Evolutionary conservation across 2,113 vertebrate genomes (phyloP).

Genomic region (Istiophorus platypterus): DNA sequence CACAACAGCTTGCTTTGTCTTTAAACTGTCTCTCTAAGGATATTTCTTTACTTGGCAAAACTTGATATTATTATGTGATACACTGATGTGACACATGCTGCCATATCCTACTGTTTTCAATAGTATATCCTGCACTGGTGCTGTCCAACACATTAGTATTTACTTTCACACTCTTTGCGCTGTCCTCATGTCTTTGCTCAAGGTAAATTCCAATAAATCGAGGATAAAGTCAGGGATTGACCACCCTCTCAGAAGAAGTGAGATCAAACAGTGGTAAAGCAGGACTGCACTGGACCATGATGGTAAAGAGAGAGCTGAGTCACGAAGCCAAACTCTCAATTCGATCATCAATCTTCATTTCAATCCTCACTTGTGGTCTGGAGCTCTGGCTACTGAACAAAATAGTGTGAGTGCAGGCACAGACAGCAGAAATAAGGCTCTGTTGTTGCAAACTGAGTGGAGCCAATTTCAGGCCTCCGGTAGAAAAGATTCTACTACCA

Average conservation of each 20-base stretch:
- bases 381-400: slow-evolving; percentile 15
- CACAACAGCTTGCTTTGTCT: neutral
- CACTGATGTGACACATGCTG: neutral
- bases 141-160: neutral
- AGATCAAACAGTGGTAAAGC: neutral
- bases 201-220: neutral
- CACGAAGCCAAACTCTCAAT: slow-evolving; percentile 28
- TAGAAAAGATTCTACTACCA: slow-evolving; percentile 6
- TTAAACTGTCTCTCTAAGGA: neutral
- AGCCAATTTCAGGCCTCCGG: slow-evolving; percentile 13
- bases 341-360: slow-evolving; percentile 52
- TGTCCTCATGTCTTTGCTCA: neutral
- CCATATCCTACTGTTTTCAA: neutral
- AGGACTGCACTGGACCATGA: neutral
- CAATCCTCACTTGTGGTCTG: slow-evolving; percentile 42
- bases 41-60: neutral
- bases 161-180: neutral
- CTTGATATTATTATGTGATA: neutral
- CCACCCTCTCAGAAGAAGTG: neutral
- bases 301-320: slow-evolving; percentile 32
- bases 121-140: neutral
- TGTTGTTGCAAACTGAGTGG: slow-evolving; percentile 27
- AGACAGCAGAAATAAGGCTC: slow-evolving; percentile 26
- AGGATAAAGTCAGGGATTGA: neutral
- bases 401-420: slow-evolving; percentile 24